phyloP scores from a whole-genome alignment of 2,113 vertebrate species.

The Pelecanoides urinatrix region DNA sequence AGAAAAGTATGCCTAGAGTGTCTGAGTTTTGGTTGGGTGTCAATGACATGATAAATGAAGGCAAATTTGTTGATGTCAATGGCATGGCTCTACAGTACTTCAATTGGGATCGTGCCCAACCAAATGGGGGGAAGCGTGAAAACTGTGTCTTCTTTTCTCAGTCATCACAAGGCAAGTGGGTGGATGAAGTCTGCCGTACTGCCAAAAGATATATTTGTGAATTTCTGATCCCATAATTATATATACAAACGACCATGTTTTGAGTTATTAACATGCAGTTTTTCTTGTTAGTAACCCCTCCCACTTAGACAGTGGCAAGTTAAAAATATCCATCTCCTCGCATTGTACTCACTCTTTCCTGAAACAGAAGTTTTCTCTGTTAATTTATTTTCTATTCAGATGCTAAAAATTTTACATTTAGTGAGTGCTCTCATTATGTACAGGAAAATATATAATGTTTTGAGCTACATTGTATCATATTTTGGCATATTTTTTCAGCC shows the following conservation, averaged over 20 bases:
- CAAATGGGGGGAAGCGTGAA: conserved; percentile 87
- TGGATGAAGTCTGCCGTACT: conserved; percentile 86
- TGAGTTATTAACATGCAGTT: background rate
- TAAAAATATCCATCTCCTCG: background rate
- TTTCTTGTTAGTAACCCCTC: background rate
- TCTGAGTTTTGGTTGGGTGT: conserved; percentile 94
- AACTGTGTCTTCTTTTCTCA: conserved; percentile 89
- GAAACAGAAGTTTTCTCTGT: background rate
- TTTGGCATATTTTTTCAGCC: background rate
- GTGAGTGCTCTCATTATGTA: background rate
- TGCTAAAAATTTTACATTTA: background rate
- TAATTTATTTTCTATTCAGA: conserved; percentile 55
- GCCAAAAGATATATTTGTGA: conserved; percentile 94
- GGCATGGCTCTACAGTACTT: conserved; percentile 83
- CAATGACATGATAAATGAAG: conserved; percentile 88
- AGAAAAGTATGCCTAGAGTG: conserved; percentile 77
- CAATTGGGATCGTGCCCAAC: conserved; percentile 91
- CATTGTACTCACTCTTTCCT: background rate
- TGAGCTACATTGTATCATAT: background rate
- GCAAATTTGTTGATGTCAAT: conserved; percentile 93
- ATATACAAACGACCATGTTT: background rate
- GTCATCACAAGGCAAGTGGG: conserved; percentile 90
- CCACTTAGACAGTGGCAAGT: background rate
- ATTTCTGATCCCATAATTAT: conserved; percentile 85
- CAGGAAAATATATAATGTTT: background rate